Conservation (phyloP, 2,888 invertebrate genomes). For the Desoria tigrina region DNA sequence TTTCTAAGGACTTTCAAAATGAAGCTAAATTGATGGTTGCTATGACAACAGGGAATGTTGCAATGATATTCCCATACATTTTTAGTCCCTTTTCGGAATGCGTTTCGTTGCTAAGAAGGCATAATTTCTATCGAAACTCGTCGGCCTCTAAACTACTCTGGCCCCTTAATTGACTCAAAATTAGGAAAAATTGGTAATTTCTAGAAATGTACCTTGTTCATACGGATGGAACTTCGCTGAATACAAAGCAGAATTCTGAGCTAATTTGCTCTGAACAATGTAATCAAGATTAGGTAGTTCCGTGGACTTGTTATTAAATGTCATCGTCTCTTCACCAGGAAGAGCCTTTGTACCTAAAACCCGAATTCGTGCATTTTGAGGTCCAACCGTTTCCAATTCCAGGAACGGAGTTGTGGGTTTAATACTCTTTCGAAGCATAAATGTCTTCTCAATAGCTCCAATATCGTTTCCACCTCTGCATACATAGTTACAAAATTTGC, state of each 20-base stretch:
- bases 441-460: conserved; percentile 32
- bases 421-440: conserved; percentile 32
- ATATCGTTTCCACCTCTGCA: conserved; percentile 38
- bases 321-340: conserved; percentile 25
- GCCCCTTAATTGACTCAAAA: neutral
- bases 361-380: conserved; percentile 34
- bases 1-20: no score
- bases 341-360: conserved; percentile 33
- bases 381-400: conserved; percentile 37
- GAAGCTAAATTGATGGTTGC: no score
- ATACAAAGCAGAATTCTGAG: conserved; percentile 33
- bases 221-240: conserved; percentile 35
- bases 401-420: conserved; percentile 39
- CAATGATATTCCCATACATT: no score
- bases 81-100: no score
- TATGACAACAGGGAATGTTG: no score
- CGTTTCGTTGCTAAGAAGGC: no score
- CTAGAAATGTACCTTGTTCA: conserved; percentile 28
- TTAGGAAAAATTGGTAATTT: conserved; percentile 1
- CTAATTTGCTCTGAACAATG: conserved; percentile 36
- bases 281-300: conserved; percentile 39
- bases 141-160: no score
- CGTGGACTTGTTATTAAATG: conserved; percentile 15
- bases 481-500: conserved; percentile 38
- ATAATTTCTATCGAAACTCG: no score